Evolutionary conservation across 1,140 invertebrate species (phyloP).

Genomic region (Ctenoplectra terminalis): DNA sequence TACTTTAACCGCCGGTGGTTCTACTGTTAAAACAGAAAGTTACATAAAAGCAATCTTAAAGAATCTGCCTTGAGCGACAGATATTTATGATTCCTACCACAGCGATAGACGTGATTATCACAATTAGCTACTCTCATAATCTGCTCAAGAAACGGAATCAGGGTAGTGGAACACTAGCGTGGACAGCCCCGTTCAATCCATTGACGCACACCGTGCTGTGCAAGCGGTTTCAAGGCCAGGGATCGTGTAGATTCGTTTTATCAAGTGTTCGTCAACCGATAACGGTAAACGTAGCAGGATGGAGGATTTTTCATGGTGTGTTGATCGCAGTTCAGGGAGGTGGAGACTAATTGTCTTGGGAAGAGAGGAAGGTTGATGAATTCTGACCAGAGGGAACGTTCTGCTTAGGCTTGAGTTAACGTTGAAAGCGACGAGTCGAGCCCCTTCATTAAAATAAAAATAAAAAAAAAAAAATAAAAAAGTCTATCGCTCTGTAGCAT

Average conservation of each 20-base stretch:
- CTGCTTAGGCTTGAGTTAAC: constrained; percentile 6
- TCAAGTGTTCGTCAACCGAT: not conserved
- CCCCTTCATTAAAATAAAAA: constrained; percentile 37
- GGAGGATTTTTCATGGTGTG: not conserved
- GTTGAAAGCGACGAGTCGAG: constrained; percentile 64
- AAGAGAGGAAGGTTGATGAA: not conserved
- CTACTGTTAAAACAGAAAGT: no score
- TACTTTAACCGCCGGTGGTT: no score
- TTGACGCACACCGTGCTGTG: not conserved
- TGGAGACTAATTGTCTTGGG: not conserved
- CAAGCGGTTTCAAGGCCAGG: not conserved
- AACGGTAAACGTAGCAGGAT: not conserved
- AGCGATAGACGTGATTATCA: no score
- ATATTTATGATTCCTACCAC: no score
- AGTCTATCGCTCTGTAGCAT: constrained; percentile 62
- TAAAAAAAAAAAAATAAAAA: no score
- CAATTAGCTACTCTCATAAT: not conserved
- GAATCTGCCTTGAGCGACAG: no score
- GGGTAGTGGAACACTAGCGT: not conserved
- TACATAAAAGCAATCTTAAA: no score
- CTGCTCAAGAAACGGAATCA: not conserved
- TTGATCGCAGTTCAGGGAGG: not conserved
- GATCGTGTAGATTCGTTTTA: not conserved
- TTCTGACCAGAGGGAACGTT: not conserved
- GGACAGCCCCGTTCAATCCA: not conserved